phyloP scores from a whole-genome alignment of 2,888 invertebrate genomes.

The Netelia virgata region DNA sequence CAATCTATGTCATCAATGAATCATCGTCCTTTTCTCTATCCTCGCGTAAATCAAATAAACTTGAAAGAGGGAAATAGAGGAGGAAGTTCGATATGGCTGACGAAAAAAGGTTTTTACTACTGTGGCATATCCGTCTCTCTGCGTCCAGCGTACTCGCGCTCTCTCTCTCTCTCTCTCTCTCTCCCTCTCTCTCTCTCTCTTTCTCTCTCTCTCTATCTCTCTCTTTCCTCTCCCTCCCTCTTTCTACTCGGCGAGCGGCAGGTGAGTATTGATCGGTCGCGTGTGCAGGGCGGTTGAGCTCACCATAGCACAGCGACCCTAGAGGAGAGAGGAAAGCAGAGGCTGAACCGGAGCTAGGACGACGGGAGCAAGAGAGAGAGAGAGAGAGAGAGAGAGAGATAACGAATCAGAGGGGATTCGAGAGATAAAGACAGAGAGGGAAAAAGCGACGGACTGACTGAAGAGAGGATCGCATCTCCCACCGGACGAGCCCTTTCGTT shows the following conservation, averaged over 20 bases:
- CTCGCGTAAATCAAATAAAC: constrained; percentile 22
- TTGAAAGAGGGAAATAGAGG: constrained; percentile 11
- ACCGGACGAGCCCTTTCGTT: constrained; percentile 30
- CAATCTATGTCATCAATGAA: background rate
- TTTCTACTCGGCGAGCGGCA: constrained; percentile 66
- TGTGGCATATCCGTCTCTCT: constrained; percentile 33
- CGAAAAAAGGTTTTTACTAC: constrained; percentile 44
- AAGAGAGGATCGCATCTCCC: constrained; percentile 39
- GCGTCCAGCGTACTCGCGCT: constrained; percentile 20
- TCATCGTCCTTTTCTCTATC: constrained; percentile 9
- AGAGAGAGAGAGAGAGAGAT: constrained; percentile 9
- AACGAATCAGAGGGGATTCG: constrained; percentile 34
- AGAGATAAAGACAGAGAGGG: constrained; percentile 7
- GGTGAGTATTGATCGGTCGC: constrained; percentile 83
- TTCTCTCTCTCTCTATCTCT: constrained; percentile 16
- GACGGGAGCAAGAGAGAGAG: constrained; percentile 1
- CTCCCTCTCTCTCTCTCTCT: constrained; percentile 32
- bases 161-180: constrained; percentile 35
- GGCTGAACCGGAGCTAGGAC: constrained; percentile 34
- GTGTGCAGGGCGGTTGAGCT: constrained; percentile 75
- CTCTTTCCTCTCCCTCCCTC: constrained; percentile 29
- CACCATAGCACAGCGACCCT: constrained; percentile 67
- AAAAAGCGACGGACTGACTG: constrained; percentile 22
- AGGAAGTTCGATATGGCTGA: constrained; percentile 22
- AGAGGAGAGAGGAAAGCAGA: constrained; percentile 49